phyloP scores from a whole-genome alignment of 2,888 invertebrate species.

The Drepana falcataria region DNA sequence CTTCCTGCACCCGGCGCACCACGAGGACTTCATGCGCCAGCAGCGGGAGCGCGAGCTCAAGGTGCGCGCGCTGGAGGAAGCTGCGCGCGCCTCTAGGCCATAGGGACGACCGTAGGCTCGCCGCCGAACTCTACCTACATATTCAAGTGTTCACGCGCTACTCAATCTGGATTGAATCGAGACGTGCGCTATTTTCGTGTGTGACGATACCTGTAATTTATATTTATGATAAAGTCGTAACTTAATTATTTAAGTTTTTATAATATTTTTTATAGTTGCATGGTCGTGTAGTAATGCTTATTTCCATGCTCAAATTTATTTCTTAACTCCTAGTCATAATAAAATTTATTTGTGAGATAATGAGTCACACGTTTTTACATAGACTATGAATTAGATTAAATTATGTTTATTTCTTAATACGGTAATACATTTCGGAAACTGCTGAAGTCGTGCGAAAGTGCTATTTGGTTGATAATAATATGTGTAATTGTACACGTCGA shows the following conservation, averaged over 20 bases:
- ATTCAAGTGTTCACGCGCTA: slow-evolving; percentile 36
- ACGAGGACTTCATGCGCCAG: slow-evolving; percentile 82
- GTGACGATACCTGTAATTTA: slow-evolving; percentile 64
- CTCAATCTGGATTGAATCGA: slow-evolving; percentile 28
- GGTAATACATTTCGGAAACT: not conserved
- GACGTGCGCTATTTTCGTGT: slow-evolving; percentile 34
- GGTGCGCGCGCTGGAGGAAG: slow-evolving; percentile 91
- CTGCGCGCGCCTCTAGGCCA: slow-evolving; percentile 82
- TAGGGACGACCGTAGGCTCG: slow-evolving; percentile 31
- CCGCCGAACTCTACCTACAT: slow-evolving; percentile 9
- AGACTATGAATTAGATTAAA: slow-evolving; percentile 51
- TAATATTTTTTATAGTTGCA: slow-evolving; percentile 71
- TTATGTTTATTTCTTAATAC: slow-evolving; percentile 42
- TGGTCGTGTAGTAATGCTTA: slow-evolving; percentile 70
- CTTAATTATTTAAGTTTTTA: slow-evolving; percentile 52
- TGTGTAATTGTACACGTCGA: slow-evolving; percentile 2
- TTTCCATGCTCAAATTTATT: slow-evolving; percentile 77
- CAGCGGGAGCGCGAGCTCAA: slow-evolving; percentile 91
- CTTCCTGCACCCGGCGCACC: slow-evolving; percentile 78
- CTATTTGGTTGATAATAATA: not conserved
- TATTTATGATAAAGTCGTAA: slow-evolving; percentile 52
- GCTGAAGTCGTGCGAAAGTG: not conserved
- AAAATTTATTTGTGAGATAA: slow-evolving; percentile 56
- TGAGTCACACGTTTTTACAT: slow-evolving; percentile 43
- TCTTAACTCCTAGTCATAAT: slow-evolving; percentile 76